Evolutionary conservation across 2,113 vertebrate species (phyloP).

Genomic region (Saimiri boliviensis): DNA sequence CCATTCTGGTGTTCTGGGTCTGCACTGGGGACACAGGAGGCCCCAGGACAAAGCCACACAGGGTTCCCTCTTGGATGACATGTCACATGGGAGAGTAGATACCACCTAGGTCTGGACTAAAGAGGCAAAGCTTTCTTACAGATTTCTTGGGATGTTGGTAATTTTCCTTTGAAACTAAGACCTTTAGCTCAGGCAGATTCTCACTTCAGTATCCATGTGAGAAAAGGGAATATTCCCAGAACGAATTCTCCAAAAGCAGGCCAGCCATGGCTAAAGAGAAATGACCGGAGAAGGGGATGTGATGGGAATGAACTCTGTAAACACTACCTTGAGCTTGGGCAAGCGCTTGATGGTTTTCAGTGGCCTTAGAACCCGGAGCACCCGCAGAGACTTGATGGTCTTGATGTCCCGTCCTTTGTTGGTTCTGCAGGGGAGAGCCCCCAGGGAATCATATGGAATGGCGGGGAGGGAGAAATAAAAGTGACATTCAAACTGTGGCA

Average conservation of each 20-base stretch:
- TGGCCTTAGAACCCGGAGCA: conserved; percentile 95
- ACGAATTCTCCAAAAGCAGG: background rate
- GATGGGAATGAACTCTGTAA: background rate
- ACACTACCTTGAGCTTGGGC: conserved; percentile 96
- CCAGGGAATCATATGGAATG: conserved; percentile 46
- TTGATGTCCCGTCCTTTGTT: conserved; percentile 99
- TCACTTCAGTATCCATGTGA: background rate
- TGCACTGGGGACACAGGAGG: background rate
- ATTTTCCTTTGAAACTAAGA: conserved; percentile 37
- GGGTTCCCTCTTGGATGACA: background rate
- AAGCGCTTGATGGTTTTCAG: conserved; percentile 99
- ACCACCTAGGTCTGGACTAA: background rate
- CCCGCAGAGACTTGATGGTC: conserved; percentile 98
- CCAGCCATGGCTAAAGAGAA: background rate
- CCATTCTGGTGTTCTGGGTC: background rate
- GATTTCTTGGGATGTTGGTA: background rate
- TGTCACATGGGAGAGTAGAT: background rate
- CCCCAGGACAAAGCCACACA: background rate
- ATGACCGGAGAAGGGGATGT: accelerated
- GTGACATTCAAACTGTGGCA: background rate
- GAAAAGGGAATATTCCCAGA: background rate
- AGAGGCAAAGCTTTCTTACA: background rate
- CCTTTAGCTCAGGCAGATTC: background rate
- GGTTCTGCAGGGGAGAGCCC: conserved; percentile 85
- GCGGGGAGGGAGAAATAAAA: conserved; percentile 17